Conservation (phyloP, 2,797 vertebrate genomes). For the Fundulus diaphanus region DNA sequence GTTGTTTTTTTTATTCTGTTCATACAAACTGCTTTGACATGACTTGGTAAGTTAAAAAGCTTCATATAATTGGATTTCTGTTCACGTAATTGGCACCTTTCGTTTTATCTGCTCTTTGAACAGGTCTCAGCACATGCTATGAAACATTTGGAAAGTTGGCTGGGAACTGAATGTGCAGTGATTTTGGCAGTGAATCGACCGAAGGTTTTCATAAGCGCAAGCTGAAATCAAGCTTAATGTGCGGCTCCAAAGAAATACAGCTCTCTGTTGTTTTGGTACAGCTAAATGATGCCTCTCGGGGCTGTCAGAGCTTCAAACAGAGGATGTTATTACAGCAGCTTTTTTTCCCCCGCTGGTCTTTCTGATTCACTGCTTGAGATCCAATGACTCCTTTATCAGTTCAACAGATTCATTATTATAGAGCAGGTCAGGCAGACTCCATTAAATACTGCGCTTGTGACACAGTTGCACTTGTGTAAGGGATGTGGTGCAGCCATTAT, state of each 20-base stretch:
- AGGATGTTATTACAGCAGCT: slow-evolving; percentile 57
- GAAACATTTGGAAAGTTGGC: background rate
- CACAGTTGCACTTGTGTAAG: no score
- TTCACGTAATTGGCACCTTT: background rate
- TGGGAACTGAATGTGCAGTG: background rate
- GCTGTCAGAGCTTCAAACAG: slow-evolving; percentile 47
- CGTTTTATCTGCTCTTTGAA: background rate
- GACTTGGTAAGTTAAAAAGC: background rate
- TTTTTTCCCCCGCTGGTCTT: slow-evolving; percentile 54
- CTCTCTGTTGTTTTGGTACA: slow-evolving; percentile 58
- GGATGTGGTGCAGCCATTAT: background rate
- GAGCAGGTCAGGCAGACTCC: slow-evolving; percentile 16
- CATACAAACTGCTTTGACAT: background rate
- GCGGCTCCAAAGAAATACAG: slow-evolving; percentile 29
- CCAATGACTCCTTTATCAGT: slow-evolving; percentile 52
- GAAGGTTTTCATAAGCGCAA: slow-evolving; percentile 18
- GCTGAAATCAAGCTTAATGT: slow-evolving; percentile 33
- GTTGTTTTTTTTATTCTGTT: background rate
- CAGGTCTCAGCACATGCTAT: background rate
- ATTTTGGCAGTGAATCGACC: slow-evolving; percentile 19
- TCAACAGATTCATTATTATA: slow-evolving; percentile 44
- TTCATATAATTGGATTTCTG: background rate
- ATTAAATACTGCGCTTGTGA: slow-evolving; percentile 10
- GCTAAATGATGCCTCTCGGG: slow-evolving; percentile 69
- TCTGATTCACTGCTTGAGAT: slow-evolving; percentile 59